These are phyloP conservation scores for Cepphus grylle DNA, from an alignment of 2,113 vertebrate genomes.

Conservation along the genomic window DNA sequence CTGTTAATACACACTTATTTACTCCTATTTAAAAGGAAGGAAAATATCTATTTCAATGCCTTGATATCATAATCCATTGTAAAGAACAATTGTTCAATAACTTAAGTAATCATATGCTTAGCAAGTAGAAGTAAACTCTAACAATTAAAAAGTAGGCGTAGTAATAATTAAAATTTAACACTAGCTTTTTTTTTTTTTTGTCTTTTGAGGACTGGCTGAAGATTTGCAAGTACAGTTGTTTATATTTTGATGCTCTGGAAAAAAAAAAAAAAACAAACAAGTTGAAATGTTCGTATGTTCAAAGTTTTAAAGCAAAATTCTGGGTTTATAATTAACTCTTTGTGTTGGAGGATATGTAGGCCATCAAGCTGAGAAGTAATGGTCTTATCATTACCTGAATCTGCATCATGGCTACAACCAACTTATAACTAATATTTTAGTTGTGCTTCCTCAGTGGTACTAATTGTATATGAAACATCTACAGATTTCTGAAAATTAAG, in stretches of 20 bases:
- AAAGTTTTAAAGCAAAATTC: background rate
- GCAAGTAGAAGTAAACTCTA: background rate
- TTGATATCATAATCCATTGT: background rate
- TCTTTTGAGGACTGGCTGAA: background rate
- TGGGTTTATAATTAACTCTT: background rate
- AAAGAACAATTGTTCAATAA: background rate
- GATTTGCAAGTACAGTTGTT: background rate
- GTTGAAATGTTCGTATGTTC: background rate
- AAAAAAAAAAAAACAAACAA: background rate
- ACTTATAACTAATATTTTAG: background rate
- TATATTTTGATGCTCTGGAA: background rate
- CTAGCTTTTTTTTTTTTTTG: background rate
- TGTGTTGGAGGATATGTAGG: background rate
- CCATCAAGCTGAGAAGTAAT: background rate
- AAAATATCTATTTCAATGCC: background rate
- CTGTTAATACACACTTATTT: background rate
- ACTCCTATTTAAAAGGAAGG: background rate
- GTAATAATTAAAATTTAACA: background rate
- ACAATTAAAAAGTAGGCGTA: background rate
- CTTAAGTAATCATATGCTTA: background rate
- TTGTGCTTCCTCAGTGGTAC: background rate
- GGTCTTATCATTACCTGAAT: background rate
- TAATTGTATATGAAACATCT: background rate
- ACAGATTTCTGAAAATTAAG: background rate
- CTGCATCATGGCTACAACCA: background rate